phyloP scores from a whole-genome alignment of 1,140 invertebrate genomes.

The Hycleus phaleratus region DNA sequence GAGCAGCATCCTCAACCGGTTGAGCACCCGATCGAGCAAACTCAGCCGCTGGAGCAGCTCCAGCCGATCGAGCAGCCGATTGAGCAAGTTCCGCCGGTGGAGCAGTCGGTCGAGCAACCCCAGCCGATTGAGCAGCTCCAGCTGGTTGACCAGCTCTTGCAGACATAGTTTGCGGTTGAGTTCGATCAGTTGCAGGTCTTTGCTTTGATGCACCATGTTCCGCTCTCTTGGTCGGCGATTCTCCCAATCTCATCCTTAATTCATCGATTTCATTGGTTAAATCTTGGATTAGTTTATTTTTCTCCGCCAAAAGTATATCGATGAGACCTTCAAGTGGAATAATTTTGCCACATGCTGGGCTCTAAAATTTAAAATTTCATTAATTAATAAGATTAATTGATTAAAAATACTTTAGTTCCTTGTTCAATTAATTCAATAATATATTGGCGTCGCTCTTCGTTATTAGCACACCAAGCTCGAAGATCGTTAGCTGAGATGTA shows the following conservation, averaged over 20 bases:
- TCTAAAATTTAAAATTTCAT: slow-evolving; percentile 10
- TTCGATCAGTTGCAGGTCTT: too few species aligned
- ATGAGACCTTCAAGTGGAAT: slow-evolving; percentile 45
- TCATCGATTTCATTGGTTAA: slow-evolving; percentile 41
- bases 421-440: slow-evolving; percentile 29
- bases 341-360: slow-evolving; percentile 31
- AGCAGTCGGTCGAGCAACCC: too few species aligned
- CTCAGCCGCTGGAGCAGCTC: too few species aligned
- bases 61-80: too few species aligned
- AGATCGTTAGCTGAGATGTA: slow-evolving; percentile 32
- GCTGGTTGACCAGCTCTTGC: too few species aligned
- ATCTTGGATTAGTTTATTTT: slow-evolving; percentile 42
- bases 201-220: not conserved
- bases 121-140: too few species aligned
- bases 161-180: too few species aligned
- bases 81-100: too few species aligned
- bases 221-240: not conserved
- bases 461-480: slow-evolving; percentile 31
- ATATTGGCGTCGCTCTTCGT: slow-evolving; percentile 31
- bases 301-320: slow-evolving; percentile 42
- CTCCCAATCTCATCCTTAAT: slow-evolving; percentile 7
- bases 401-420: slow-evolving; percentile 3
- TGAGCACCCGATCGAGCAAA: too few species aligned
- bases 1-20: too few species aligned
- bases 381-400: not conserved